Conservation (phyloP, 1,140 invertebrate species). For the Drosophila tani region DNA sequence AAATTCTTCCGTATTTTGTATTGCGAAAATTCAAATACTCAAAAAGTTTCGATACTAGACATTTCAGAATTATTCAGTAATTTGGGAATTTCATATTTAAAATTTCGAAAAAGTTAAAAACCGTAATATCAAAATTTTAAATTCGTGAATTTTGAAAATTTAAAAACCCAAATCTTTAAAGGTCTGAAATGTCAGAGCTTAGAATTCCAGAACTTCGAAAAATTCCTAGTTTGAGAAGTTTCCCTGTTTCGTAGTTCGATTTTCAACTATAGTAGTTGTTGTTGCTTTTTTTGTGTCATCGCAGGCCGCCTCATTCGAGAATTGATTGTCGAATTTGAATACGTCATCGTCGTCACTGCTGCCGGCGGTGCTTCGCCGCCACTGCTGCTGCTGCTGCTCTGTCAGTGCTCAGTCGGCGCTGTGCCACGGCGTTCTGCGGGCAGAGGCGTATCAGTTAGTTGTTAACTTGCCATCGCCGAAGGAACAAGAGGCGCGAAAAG, state of each 20-base stretch:
- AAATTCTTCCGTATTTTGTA: too few relatives aligned
- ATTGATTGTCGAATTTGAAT: slow-evolving; percentile 83
- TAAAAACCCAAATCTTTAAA: too few relatives aligned
- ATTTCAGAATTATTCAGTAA: too few relatives aligned
- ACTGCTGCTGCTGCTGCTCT: slow-evolving; percentile 15
- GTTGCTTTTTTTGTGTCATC: slow-evolving; percentile 73
- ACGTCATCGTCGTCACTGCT: slow-evolving; percentile 49
- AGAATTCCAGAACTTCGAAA: not conserved
- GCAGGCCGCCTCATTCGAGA: slow-evolving; percentile 62
- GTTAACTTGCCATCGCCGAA: slow-evolving; percentile 73
- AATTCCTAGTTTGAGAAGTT: slow-evolving; percentile 1
- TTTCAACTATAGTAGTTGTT: slow-evolving; percentile 69
- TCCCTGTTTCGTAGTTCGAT: slow-evolving; percentile 68
- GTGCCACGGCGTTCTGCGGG: slow-evolving; percentile 13
- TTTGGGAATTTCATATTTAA: too few relatives aligned
- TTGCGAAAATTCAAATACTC: too few relatives aligned
- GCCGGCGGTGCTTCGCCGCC: slow-evolving; percentile 38
- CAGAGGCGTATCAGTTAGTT: slow-evolving; percentile 75
- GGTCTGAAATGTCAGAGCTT: too few relatives aligned
- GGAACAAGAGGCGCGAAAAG: slow-evolving; percentile 38
- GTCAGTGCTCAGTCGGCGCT: slow-evolving; percentile 3
- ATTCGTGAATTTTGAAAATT: too few relatives aligned
- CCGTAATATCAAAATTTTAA: too few relatives aligned
- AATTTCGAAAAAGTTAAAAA: too few relatives aligned
- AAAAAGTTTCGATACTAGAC: too few relatives aligned